Conservation (phyloP, 2,888 invertebrate genomes). For the Polia nebulosa region DNA sequence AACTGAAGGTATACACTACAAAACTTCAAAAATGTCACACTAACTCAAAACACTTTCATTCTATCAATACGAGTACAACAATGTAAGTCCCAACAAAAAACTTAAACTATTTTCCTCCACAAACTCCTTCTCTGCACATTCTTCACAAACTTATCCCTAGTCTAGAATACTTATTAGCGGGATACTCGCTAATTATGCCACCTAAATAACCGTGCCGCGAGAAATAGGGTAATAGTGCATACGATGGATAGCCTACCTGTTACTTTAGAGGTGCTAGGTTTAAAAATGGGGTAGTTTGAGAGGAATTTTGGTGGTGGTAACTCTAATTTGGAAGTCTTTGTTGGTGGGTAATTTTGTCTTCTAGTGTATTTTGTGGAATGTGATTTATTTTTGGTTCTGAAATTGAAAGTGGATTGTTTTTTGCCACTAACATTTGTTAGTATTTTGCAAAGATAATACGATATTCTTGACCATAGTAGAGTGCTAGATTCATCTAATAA, state of each 20-base stretch:
- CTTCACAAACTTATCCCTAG: slow-evolving; percentile 46
- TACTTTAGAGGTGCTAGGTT: slow-evolving; percentile 38
- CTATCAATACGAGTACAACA: not conserved
- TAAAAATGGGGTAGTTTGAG: slow-evolving; percentile 15
- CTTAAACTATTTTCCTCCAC: slow-evolving; percentile 19
- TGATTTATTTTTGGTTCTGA: too few species aligned
- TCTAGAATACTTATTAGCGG: slow-evolving; percentile 48
- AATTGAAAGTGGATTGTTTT: too few species aligned
- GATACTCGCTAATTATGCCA: slow-evolving; percentile 51
- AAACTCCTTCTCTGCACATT: slow-evolving; percentile 35
- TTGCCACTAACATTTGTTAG: too few species aligned
- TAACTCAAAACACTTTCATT: not conserved
- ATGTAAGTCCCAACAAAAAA: slow-evolving; percentile 29
- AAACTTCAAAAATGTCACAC: not conserved
- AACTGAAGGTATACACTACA: too few species aligned
- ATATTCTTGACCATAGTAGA: too few species aligned
- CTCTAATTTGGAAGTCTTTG: slow-evolving; percentile 1
- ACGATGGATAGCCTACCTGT: slow-evolving; percentile 47
- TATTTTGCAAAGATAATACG: too few species aligned
- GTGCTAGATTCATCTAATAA: too few species aligned
- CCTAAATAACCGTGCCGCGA: slow-evolving; percentile 49
- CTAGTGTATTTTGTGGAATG: not conserved
- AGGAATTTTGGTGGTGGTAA: slow-evolving; percentile 14
- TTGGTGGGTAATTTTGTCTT: not conserved
- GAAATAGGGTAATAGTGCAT: slow-evolving; percentile 47